Base-by-base conservation (phyloP, 2,888 invertebrate genomes). In the Nineta flava region DNA sequence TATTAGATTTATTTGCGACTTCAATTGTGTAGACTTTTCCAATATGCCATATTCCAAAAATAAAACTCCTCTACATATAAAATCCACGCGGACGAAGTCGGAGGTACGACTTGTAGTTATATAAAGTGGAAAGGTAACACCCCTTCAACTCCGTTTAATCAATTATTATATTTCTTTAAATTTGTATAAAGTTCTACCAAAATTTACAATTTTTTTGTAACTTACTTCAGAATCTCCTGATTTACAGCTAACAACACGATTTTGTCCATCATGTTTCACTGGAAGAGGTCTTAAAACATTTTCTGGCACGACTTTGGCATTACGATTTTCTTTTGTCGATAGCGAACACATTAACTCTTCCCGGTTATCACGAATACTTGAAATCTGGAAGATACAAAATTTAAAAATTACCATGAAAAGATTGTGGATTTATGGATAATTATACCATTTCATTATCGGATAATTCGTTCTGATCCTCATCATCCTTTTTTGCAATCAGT, bases 401-500 rank as follows among this genome's bases (percentile, higher is more conserved):
- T 35, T 17, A 21, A 3, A 42, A 21, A 46, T 46, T 43, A 7
- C 9, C 13, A 17, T 5, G 17, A 17, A 34, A n/a, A 38, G n/a
- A 16, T 32, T 34, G 13, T 26, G 9, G 26, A 49, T 6, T 15
- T 31, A 12, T 3, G 31, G 13, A 19, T 38, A n/a, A 31, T 16
- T 7, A 16, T 16, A 42, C 31, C 16, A 34, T 17, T 15, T 17
- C 42, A 13, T 21, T 44, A 17, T 15, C 26, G 9, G 15, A 17
- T 12, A 34, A 15, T 10, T 48, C 40, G 2, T 44, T 17, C 3
- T 46, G 26, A 49, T 61, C 62, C 32, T 63, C 55, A 26, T 65
- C 62, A 47, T 68, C 65, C 34, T 67, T 49, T 49, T 64, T 63
- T 2, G 67, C 73, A 3, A 79, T 69, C 10, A 85, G 59, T 55